Evolutionary conservation across 1,140 invertebrate species (phyloP).

Genomic region (Pseudomyrmex cubaensis): DNA sequence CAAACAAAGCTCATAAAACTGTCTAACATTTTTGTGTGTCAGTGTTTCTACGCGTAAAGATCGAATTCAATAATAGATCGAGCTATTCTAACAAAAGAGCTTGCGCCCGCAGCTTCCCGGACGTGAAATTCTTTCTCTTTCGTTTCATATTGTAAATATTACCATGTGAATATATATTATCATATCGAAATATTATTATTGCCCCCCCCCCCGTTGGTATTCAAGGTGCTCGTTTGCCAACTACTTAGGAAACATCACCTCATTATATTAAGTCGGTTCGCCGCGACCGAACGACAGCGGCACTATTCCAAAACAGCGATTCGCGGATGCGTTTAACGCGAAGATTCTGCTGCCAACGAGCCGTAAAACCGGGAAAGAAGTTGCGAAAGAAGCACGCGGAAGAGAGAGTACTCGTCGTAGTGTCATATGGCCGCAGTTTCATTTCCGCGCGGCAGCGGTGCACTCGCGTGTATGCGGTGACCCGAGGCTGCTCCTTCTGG

Average conservation of each 20-base stretch:
- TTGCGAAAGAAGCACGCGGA: neutral
- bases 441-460: constrained; percentile 7
- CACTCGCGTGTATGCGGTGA: constrained; percentile 24
- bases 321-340: constrained; percentile 46
- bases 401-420: neutral
- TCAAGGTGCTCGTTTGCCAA: constrained; percentile 20
- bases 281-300: neutral
- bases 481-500: constrained; percentile 27
- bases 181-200: constrained; percentile 17
- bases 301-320: constrained; percentile 15
- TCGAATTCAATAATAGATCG: too few species aligned
- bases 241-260: constrained; percentile 34
- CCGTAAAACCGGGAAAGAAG: constrained; percentile 46
- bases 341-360: constrained; percentile 38
- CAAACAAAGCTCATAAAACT: constrained; percentile 1
- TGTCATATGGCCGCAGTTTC: constrained; percentile 32
- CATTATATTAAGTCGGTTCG: constrained; percentile 40
- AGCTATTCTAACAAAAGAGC: neutral
- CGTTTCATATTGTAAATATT: neutral
- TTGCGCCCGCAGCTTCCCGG: too few species aligned
- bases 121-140: neutral
- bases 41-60: neutral
- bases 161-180: neutral
- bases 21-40: neutral
- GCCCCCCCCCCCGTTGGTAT: neutral